phyloP scores from a whole-genome alignment of 2,797 vertebrate genomes.

The Gallinago solitaria region DNA sequence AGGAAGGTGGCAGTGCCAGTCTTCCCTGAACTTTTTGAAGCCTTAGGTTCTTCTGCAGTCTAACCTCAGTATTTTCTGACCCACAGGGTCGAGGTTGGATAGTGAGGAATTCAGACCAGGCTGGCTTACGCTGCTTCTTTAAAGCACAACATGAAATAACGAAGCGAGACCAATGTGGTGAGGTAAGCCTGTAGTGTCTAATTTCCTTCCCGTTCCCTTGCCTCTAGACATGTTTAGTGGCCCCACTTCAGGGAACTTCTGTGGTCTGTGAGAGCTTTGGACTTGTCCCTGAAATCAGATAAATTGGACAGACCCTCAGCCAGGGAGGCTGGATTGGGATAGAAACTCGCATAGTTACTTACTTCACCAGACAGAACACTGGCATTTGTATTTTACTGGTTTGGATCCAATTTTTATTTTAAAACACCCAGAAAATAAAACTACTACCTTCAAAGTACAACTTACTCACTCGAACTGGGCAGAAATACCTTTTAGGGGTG shows the following conservation, averaged over 20 bases:
- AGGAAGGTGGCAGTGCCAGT: background rate
- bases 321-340: background rate
- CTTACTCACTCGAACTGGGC: background rate
- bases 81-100: background rate
- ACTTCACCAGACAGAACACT: background rate
- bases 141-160: background rate
- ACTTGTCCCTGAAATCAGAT: background rate
- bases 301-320: background rate
- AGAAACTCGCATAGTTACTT: background rate
- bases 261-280: background rate
- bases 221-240: background rate
- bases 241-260: background rate
- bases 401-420: background rate
- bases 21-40: background rate
- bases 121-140: background rate
- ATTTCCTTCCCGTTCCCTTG: background rate
- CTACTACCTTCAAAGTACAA: background rate
- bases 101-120: background rate
- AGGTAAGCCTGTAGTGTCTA: background rate
- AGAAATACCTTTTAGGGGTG: conserved; percentile 90
- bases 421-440: background rate
- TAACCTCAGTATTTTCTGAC: background rate
- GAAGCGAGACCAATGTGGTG: background rate
- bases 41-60: background rate
- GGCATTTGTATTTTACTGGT: background rate